Evolutionary conservation across 2,113 vertebrate species (phyloP), one percentile per base, ranked within the genome.

Genomic region (Phalacrocorax carbo): DNA sequence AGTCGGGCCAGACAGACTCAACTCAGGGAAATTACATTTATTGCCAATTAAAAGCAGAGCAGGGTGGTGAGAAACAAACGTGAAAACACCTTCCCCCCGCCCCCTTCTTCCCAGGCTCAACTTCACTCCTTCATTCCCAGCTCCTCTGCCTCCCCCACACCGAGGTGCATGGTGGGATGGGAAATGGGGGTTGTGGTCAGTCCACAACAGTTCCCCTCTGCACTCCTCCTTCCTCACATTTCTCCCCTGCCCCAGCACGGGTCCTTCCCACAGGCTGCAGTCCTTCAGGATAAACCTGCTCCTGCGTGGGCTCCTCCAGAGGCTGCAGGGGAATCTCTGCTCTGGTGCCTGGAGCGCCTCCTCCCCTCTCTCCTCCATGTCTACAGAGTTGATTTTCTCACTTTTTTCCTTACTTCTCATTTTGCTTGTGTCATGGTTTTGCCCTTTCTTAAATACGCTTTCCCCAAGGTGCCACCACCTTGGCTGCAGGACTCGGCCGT

Each of bases 401-500:
- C 6, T 19, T 34, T 64, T 36, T 40, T 26, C 34, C 34, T 48
- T 10, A 23, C 13, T 62, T 29, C 7, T 58, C 8, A 8, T 12
- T 57, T 44, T 19, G 6, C 32, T 32, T 19, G 10, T 40, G 16
- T 29, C 34, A 34, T 7, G 18, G 8, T 51, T 92, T 86, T 70
- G 10, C 54, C 23, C 26, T 54, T 81, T 54, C 60, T 60, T 34
- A 40, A 5, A 6, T 4, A 17, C 0, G 0, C 8, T 61, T 21
- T 3, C 29, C 19, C 15, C 0, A 0, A 25, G n/a, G 8, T 0
- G 1, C 13, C 36, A 10, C 38, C 1, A 1, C 7, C 30, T 4
- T 0, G 3, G 7, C 68, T 8, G 2, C 0, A 2, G 62, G 64
- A 20, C 34, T 21, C 21, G 32, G 51, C 65, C 0, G 0, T 3